These are phyloP conservation scores for Molossus molossus DNA, from an alignment of 2,797 vertebrate species.

Conservation along the genomic window DNA sequence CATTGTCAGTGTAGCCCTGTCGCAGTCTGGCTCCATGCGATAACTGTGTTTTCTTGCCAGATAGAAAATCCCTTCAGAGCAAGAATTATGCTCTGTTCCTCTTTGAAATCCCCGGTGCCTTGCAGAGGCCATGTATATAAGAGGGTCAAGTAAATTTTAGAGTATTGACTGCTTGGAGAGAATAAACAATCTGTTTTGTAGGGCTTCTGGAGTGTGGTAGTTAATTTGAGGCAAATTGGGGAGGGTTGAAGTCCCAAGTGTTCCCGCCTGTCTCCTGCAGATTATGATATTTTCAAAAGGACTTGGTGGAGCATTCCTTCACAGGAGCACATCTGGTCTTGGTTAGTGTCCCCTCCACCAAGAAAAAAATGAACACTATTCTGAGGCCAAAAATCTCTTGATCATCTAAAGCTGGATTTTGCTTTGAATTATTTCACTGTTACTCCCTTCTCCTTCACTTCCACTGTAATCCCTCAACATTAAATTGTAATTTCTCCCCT, in stretches of 20 bases:
- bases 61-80: neutral
- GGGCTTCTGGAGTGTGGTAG: neutral
- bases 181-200: neutral
- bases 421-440: neutral
- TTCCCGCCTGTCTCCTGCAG: neutral
- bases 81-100: neutral
- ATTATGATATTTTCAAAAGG: constrained; percentile 51
- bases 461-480: neutral
- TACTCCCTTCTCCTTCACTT: neutral
- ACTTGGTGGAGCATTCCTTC: neutral
- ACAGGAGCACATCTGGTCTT: neutral
- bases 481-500: neutral
- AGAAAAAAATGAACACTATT: neutral
- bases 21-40: neutral
- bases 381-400: neutral
- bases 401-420: constrained; percentile 32
- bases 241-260: neutral
- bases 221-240: constrained; percentile 14
- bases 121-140: neutral
- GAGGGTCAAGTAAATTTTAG: neutral
- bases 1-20: neutral
- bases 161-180: neutral
- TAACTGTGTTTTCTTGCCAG: neutral
- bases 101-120: neutral
- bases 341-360: neutral